phyloP scores from a whole-genome alignment of 2,113 vertebrate species.

The Leucopternis melanops region DNA sequence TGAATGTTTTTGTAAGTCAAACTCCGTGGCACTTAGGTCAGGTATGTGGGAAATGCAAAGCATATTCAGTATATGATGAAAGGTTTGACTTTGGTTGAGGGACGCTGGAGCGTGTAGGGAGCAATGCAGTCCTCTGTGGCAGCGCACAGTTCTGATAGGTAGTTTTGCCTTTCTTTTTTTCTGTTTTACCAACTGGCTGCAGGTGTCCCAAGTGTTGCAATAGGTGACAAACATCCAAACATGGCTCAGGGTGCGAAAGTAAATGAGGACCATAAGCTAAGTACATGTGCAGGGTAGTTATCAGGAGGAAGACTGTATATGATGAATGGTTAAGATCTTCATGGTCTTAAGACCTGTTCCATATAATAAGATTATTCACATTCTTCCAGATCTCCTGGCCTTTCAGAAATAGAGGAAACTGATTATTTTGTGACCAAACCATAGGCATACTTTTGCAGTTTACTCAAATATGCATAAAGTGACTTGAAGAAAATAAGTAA shows the following conservation, averaged over 20 bases:
- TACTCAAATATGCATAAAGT: background rate
- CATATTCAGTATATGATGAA: rapidly evolving
- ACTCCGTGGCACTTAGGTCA: rapidly evolving
- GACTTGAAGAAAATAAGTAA: background rate
- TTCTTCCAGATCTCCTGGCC: background rate
- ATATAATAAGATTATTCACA: background rate
- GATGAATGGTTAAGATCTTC: background rate
- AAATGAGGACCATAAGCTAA: too few species aligned
- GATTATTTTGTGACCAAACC: background rate
- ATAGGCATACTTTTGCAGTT: background rate
- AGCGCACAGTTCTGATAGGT: rapidly evolving
- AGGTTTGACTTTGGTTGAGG: background rate
- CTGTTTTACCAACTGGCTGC: background rate
- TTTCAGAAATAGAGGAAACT: background rate
- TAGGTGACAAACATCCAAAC: too few species aligned
- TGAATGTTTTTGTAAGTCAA: background rate
- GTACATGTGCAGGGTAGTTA: background rate
- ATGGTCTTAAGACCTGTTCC: background rate
- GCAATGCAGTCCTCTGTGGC: rapidly evolving
- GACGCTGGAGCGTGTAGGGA: rapidly evolving
- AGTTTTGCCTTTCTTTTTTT: background rate
- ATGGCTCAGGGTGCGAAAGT: background rate
- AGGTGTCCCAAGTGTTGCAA: background rate
- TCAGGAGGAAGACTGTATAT: too few species aligned
- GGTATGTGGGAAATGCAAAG: background rate